Conservation (phyloP, 1,140 invertebrate species). For the Monochamus saltuarius region DNA sequence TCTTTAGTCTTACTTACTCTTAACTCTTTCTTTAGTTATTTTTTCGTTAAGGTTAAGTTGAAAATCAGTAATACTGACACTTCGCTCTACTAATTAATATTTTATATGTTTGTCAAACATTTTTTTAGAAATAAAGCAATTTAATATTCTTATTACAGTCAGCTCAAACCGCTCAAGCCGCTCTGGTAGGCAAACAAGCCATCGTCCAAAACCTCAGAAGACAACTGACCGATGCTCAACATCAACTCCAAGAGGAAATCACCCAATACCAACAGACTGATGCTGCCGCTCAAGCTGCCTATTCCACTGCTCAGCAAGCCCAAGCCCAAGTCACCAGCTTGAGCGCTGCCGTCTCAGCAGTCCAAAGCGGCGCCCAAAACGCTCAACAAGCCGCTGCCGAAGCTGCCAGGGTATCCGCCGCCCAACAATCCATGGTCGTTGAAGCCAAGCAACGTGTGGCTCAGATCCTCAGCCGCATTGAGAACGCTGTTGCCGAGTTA, state of each 20-base stretch:
- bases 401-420: conserved; percentile 33
- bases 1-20: no score
- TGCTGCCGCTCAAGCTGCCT: conserved; percentile 29
- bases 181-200: conserved; percentile 40
- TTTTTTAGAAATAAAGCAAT: no score
- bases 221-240: conserved; percentile 36
- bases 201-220: conserved; percentile 36
- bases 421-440: conserved; percentile 36
- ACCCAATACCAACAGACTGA: conserved; percentile 33
- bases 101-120: no score
- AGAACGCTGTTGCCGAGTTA: conserved; percentile 31
- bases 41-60: no score
- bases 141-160: conserved; percentile 28
- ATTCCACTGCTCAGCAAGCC: conserved; percentile 34
- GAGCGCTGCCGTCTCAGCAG: conserved; percentile 30
- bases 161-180: conserved; percentile 41
- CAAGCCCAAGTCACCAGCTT: conserved; percentile 27
- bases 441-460: conserved; percentile 35
- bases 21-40: no score
- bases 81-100: no score
- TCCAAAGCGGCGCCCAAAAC: conserved; percentile 30
- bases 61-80: no score
- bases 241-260: conserved; percentile 34
- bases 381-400: conserved; percentile 33
- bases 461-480: conserved; percentile 25